Percentiles rank a stretch among this genome's conserved stretches.
Evolutionary conservation across 2,797 vertebrate genomes (phyloP).

Genomic region (Glossophaga mutica): DNA sequence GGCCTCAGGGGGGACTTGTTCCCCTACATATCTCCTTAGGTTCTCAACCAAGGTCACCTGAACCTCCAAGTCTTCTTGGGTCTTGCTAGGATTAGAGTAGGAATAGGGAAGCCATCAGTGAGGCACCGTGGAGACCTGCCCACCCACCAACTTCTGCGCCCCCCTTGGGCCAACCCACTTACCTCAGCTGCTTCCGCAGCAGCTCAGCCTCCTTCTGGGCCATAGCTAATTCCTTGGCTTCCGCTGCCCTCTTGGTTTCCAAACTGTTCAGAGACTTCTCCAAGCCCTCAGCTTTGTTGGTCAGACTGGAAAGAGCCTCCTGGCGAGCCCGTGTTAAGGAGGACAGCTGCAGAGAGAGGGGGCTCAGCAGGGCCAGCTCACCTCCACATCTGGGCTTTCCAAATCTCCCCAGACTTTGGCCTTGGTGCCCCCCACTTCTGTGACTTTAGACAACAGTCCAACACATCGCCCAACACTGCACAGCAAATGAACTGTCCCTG

Average conservation of each 20-base stretch:
- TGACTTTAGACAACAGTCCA: background rate
- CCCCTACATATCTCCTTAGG: conserved; percentile 78
- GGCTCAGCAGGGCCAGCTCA: background rate
- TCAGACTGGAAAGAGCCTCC: conserved; percentile 54
- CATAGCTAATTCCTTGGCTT: conserved; percentile 29
- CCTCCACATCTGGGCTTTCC: background rate
- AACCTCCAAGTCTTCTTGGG: conserved; percentile 68
- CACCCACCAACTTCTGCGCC: background rate
- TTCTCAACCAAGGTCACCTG: conserved; percentile 76
- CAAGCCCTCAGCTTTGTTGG: conserved; percentile 50
- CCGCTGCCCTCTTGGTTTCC: conserved; percentile 56
- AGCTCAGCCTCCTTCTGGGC: conserved; percentile 46
- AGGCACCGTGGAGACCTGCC: background rate
- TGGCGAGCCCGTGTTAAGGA: conserved; percentile 59
- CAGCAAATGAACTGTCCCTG: background rate
- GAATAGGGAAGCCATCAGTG: background rate
- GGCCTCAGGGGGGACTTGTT: conserved; percentile 65
- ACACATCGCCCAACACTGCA: background rate
- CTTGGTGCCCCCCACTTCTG: background rate
- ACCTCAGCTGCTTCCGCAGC: conserved; percentile 68
- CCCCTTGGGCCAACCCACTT: rapidly evolving
- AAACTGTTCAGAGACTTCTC: conserved; percentile 58
- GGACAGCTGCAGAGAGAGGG: conserved; percentile 50
- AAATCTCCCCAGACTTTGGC: background rate
- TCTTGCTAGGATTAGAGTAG: conserved; percentile 53